Conservation (phyloP, 2,888 invertebrate species). For the Lithosia quadra region DNA sequence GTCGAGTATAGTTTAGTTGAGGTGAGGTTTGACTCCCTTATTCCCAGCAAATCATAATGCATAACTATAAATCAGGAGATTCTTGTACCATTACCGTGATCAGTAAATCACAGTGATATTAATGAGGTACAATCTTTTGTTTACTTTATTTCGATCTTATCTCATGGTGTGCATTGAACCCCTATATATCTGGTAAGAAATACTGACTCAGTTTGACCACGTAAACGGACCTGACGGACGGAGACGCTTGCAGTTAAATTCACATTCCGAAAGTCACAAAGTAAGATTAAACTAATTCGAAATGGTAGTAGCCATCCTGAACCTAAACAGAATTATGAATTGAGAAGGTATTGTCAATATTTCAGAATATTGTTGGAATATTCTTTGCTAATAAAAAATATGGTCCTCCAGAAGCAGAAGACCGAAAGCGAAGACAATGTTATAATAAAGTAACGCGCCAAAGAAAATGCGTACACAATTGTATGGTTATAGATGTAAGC, state of each 20-base stretch:
- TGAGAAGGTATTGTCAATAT: neutral
- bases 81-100: neutral
- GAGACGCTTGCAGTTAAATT: too few species aligned
- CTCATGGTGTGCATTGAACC: too few species aligned
- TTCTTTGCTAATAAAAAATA: slow-evolving; percentile 62
- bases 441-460: slow-evolving; percentile 61
- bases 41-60: neutral
- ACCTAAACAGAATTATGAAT: neutral
- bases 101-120: neutral
- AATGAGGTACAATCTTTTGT: neutral
- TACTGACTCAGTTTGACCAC: too few species aligned
- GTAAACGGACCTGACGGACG: too few species aligned
- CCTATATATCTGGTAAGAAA: too few species aligned
- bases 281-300: too few species aligned
- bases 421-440: slow-evolving; percentile 59
- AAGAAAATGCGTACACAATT: slow-evolving; percentile 67
- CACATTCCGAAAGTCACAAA: too few species aligned
- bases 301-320: neutral
- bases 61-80: neutral
- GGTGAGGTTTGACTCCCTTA: neutral
- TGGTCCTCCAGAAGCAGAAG: slow-evolving; percentile 69
- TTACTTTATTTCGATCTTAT: neutral
- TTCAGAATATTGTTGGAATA: slow-evolving; percentile 67
- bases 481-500: slow-evolving; percentile 70
- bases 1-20: neutral